These are phyloP conservation scores for Diaperis boleti DNA, from an alignment of 2,888 invertebrate species.

Conservation along the genomic window DNA sequence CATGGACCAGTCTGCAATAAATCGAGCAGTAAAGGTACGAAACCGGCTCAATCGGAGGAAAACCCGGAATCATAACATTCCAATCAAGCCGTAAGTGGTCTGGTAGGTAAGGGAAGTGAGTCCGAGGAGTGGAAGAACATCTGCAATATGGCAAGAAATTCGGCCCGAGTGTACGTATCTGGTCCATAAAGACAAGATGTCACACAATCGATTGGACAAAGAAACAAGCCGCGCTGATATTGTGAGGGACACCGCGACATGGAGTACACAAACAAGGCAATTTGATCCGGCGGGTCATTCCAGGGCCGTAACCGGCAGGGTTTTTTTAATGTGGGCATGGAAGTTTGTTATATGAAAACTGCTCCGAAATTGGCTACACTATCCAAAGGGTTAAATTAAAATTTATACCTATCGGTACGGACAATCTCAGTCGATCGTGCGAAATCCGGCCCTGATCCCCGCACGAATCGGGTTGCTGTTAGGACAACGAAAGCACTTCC, in stretches of 20 bases:
- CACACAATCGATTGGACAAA: conserved; percentile 65
- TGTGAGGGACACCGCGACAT: conserved; percentile 60
- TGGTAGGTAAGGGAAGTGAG: conserved; percentile 47
- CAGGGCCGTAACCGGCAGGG: conserved; percentile 47
- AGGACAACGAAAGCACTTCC: conserved; percentile 48
- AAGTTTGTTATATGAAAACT: too few relatives aligned
- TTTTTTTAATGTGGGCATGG: too few relatives aligned
- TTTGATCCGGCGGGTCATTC: conserved; percentile 57
- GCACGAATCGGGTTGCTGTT: conserved; percentile 48
- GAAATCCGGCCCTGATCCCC: conserved; percentile 35
- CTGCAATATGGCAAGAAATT: conserved; percentile 60
- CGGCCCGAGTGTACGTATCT: conserved; percentile 58
- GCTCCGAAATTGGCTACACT: too few relatives aligned
- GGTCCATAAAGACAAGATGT: conserved; percentile 66
- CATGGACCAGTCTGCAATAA: too few relatives aligned
- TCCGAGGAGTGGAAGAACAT: conserved; percentile 49
- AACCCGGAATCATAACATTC: conserved; percentile 49
- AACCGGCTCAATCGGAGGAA: conserved; percentile 11
- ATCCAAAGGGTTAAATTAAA: too few relatives aligned
- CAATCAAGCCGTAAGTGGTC: conserved; percentile 52
- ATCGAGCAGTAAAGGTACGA: conserved; percentile 25
- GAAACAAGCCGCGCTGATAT: conserved; percentile 62
- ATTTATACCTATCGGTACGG: too few relatives aligned
- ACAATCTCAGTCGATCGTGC: too few relatives aligned
- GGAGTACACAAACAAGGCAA: conserved; percentile 64